These are phyloP conservation scores for Istiophorus platypterus DNA, from an alignment of 2,113 vertebrate species.

Conservation along the genomic window DNA sequence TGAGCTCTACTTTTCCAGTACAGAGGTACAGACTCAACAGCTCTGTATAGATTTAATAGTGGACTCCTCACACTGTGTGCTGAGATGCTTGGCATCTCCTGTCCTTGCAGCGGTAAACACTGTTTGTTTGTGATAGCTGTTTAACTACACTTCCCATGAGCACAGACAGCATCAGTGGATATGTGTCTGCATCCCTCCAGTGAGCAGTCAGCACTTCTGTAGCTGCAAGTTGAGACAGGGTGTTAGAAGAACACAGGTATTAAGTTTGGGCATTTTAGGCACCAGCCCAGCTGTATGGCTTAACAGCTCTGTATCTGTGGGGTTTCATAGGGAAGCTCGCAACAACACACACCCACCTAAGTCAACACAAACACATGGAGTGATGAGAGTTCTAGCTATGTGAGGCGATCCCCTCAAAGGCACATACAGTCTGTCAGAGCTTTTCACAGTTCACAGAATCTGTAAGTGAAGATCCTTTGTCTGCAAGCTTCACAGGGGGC, in stretches of 20 bases:
- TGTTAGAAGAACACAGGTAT: constrained; percentile 56
- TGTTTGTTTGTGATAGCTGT: constrained; percentile 59
- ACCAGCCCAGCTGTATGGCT: constrained; percentile 19
- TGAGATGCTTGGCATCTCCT: constrained; percentile 42
- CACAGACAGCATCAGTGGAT: constrained; percentile 46
- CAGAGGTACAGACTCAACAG: constrained; percentile 45
- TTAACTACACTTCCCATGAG: constrained; percentile 68
- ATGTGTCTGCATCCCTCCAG: constrained; percentile 42
- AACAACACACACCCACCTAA: constrained; percentile 30
- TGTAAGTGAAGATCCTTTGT: constrained; percentile 50
- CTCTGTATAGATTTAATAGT: constrained; percentile 61
- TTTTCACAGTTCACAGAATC: constrained; percentile 30
- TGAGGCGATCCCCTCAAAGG: constrained; percentile 38
- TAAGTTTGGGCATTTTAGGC: constrained; percentile 48
- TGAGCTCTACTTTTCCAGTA: constrained; percentile 48
- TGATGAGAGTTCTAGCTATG: constrained; percentile 27
- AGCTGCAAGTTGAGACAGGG: constrained; percentile 48
- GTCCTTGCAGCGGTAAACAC: constrained; percentile 44
- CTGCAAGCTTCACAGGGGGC: constrained; percentile 31
- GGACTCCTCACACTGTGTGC: constrained; percentile 38
- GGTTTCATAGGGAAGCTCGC: constrained; percentile 22
- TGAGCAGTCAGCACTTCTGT: constrained; percentile 47
- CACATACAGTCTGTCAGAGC: constrained; percentile 51
- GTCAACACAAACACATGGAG: constrained; percentile 29
- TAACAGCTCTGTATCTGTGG: constrained; percentile 30